Percentiles rank a stretch among this genome's conserved stretches.
phyloP scores from a whole-genome alignment of 2,797 vertebrate genomes.

The Semotilus atromaculatus region DNA sequence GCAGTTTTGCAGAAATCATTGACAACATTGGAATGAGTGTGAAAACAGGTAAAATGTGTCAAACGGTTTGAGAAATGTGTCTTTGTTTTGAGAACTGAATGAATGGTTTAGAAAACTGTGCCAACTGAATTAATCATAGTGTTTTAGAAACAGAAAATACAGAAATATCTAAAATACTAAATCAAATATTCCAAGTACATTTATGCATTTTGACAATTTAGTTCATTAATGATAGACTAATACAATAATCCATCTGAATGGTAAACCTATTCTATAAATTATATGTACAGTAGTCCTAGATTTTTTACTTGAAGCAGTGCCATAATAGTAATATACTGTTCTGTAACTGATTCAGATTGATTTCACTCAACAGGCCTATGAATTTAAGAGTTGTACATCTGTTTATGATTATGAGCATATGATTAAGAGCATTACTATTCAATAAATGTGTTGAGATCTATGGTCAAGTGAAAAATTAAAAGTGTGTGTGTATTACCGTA shows the following conservation, averaged over 20 bases:
- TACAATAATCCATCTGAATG: constrained; percentile 9
- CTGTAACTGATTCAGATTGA: background rate
- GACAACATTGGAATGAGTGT: background rate
- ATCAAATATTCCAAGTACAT: no score
- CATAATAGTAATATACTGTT: background rate
- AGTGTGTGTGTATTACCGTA: no score
- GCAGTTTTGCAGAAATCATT: background rate
- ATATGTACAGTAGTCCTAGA: background rate
- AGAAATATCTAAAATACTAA: no score
- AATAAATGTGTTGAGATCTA: no score
- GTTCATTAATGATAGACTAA: background rate
- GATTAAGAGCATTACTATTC: no score
- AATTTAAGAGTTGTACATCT: background rate
- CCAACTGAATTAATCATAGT: background rate
- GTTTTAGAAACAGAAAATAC: background rate
- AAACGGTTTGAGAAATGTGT: background rate
- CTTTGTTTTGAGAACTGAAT: background rate
- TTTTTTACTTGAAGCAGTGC: background rate
- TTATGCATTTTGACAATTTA: constrained; percentile 1
- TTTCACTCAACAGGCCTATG: background rate
- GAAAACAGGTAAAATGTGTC: background rate
- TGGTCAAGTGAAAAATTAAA: no score
- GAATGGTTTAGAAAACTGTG: background rate
- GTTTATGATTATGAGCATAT: no score
- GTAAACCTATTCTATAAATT: background rate